Conservation (phyloP, 2,113 vertebrate genomes). For the Oncorhynchus kisutch region DNA sequence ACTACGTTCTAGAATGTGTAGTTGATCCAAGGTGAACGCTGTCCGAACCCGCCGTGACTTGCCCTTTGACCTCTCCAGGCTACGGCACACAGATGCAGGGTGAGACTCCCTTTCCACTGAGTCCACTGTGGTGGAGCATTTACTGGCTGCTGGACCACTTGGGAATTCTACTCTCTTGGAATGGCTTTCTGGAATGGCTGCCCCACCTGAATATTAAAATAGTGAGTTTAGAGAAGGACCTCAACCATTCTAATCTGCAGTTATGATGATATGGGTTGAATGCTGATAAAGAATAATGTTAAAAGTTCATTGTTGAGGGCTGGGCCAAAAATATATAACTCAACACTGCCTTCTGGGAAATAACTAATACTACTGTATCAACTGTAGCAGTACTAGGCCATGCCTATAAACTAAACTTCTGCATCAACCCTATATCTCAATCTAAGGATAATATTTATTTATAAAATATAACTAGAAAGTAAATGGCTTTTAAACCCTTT, state of each 20-base stretch:
- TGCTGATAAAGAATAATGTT: no score
- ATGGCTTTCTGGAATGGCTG: neutral
- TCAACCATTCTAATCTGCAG: no score
- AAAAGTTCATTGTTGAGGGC: no score
- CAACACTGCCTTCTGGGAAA: no score
- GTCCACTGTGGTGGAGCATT: slow-evolving; percentile 4
- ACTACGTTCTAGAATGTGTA: slow-evolving; percentile 70
- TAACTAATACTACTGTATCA: no score
- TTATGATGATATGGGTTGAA: no score
- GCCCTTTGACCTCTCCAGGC: slow-evolving; percentile 1
- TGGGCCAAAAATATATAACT: no score
- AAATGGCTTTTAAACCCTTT: neutral
- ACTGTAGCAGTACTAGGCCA: no score
- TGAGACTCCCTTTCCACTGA: neutral
- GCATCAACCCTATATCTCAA: neutral
- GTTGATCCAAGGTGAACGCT: slow-evolving; percentile 70
- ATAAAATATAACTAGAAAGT: no score
- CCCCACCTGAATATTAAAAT: slow-evolving; percentile 1
- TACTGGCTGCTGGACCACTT: neutral
- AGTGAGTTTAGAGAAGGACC: neutral
- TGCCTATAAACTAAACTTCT: neutral
- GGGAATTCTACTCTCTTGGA: neutral
- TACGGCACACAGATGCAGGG: neutral
- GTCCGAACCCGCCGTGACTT: slow-evolving; percentile 69
- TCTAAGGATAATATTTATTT: no score